Evolutionary conservation across 53 echinoderm and acorn worm species (phyloP).

Genomic region (Holothuria leucospilota): DNA sequence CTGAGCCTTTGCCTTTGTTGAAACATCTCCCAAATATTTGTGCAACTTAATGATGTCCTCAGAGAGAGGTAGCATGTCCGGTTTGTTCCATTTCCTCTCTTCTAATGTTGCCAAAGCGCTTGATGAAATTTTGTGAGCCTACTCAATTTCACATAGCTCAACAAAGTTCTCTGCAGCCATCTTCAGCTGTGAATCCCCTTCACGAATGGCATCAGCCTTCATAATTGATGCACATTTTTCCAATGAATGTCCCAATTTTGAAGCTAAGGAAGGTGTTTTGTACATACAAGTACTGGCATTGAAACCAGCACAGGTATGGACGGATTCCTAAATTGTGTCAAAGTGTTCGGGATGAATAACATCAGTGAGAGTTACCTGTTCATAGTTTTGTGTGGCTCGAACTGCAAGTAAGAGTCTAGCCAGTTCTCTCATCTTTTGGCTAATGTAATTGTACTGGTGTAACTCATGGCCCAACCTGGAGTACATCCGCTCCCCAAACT

Average conservation of each 20-base stretch:
- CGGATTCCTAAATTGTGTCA: constrained; percentile 58
- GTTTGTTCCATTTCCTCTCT: constrained; percentile 41
- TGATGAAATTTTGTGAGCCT: constrained; percentile 23
- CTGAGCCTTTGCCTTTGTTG: neutral
- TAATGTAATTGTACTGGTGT: neutral
- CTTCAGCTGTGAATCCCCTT: neutral
- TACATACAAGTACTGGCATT: constrained; percentile 35
- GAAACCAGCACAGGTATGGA: constrained; percentile 59
- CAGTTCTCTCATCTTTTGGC: too few relatives aligned
- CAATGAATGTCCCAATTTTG: constrained; percentile 17
- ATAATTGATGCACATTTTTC: constrained; percentile 11
- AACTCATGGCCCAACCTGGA: neutral
- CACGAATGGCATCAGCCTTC: constrained; percentile 40
- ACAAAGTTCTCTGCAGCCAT: neutral
- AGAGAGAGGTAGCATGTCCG: constrained; percentile 15
- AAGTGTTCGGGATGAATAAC: constrained; percentile 50
- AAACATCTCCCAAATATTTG: neutral
- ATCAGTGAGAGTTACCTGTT: too few relatives aligned
- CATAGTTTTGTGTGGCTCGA: too few relatives aligned
- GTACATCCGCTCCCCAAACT: constrained; percentile 46
- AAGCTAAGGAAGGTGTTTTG: constrained; percentile 55
- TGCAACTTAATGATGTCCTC: constrained; percentile 3
- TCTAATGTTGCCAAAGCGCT: constrained; percentile 21
- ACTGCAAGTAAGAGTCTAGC: too few relatives aligned
- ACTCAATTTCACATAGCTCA: constrained; percentile 44